Base-by-base conservation (phyloP, 2,888 invertebrate genomes). In the Hirtodrosophila duncani region DNA sequence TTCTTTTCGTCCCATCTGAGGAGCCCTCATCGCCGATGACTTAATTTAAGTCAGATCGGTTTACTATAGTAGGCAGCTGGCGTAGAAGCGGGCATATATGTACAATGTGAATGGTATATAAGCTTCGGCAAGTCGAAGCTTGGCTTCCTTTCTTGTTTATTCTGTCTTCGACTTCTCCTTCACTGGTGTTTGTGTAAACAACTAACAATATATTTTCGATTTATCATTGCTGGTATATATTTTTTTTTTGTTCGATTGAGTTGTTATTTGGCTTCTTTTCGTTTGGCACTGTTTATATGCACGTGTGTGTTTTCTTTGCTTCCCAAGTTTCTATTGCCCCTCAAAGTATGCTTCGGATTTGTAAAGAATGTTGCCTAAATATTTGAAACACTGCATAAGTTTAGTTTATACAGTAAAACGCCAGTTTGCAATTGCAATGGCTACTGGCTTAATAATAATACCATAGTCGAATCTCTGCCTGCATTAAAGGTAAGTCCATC, bases 131-230 rank as follows among this genome's bases (percentile, higher is more conserved):
- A n/a, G n/a, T n/a, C n/a, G n/a, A n/a, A n/a, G n/a, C n/a, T n/a
- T n/a, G n/a, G n/a, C n/a, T n/a, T n/a, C n/a, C 11, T 16, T 36
- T 30, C 43, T 39, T 29, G 7, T 31, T 31, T 34, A 11, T 37
- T 52, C 55, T 34, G 46, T 34, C 45, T n/a, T n/a, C 49, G 61
- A 39, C 38, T 51, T 49, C 41, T 34, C 44, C 42, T 37, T 42
- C 51, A 43, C 48, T 57, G 31, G 46, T 36, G 48, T 63, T 61
- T 72, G 70, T 60, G 72, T 71, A 71, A 79, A 75, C 67, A 74
- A 67, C 56, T 60, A 45, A 60, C 37, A 53, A 57, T 70, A 57
- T 62, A 70, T 72, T 75, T 79, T 79, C 79, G 75, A 72, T 72
- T 74, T 74, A 79, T 74, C 72, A 79, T 71, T 70, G 64, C 64